Percentiles rank a stretch among this genome's conserved stretches.
Evolutionary conservation across 2,113 vertebrate genomes (phyloP).

Genomic region (Rhadina sibilatrix): DNA sequence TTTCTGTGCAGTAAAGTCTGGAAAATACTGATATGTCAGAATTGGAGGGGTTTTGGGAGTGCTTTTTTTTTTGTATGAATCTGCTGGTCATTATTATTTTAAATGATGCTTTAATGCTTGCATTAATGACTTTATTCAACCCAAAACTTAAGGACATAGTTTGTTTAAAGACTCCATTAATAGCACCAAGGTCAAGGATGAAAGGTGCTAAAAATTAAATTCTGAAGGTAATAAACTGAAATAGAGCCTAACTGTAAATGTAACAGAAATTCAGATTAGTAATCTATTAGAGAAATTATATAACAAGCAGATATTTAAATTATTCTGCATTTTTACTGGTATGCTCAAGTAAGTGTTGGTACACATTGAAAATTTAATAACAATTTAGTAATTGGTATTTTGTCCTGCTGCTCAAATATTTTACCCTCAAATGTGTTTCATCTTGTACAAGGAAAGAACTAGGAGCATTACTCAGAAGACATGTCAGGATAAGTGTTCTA

Average conservation of each 20-base stretch:
- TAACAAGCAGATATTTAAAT: background rate
- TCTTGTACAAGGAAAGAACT: background rate
- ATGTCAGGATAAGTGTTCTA: background rate
- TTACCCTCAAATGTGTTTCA: background rate
- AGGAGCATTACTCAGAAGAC: background rate
- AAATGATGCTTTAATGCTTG: accelerated
- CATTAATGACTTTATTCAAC: background rate
- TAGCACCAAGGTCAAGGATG: background rate
- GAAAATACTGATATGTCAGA: background rate
- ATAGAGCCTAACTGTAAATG: background rate
- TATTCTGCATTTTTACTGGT: background rate
- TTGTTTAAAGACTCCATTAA: background rate
- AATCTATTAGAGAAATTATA: background rate
- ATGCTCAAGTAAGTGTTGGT: background rate
- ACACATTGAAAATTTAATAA: background rate
- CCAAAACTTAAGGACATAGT: background rate
- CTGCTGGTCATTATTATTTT: background rate
- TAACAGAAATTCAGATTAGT: background rate
- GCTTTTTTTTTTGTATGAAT: background rate
- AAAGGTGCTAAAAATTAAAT: background rate
- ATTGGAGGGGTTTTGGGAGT: background rate
- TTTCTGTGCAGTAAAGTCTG: background rate
- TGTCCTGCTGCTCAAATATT: background rate
- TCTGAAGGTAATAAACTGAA: background rate
- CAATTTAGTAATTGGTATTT: background rate